Percentiles rank a stretch among this genome's conserved stretches.
Conservation (phyloP, 2,113 vertebrate genomes). For the Lutjanus erythropterus region DNA sequence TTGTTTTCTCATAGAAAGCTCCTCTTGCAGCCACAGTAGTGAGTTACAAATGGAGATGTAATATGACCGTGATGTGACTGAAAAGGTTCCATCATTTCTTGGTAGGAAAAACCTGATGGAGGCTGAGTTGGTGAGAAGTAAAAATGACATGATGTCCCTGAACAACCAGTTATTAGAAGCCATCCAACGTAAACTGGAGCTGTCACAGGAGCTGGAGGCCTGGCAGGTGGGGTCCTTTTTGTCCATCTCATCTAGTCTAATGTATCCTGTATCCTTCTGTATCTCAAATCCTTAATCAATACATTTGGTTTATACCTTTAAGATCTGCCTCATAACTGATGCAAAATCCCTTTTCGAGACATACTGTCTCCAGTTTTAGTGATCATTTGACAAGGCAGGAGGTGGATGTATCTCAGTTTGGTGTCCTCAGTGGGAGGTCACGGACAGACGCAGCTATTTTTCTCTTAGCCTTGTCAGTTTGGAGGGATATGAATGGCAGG, state of each 20-base stretch:
- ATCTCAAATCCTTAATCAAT: neutral
- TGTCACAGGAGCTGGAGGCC: slow-evolving; percentile 90
- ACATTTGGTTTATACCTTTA: neutral
- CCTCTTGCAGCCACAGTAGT: neutral
- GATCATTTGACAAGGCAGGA: neutral
- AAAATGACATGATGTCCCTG: slow-evolving; percentile 84
- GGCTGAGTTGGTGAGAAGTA: slow-evolving; percentile 85
- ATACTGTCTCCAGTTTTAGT: neutral
- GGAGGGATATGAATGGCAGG: slow-evolving; percentile 41
- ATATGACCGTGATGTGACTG: slow-evolving; percentile 16
- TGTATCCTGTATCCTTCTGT: neutral
- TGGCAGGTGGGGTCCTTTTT: slow-evolving; percentile 87
- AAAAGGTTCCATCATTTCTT: slow-evolving; percentile 17
- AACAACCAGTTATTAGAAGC: slow-evolving; percentile 91
- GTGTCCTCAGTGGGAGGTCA: slow-evolving; percentile 20
- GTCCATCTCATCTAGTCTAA: neutral
- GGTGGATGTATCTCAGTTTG: neutral
- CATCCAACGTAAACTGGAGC: slow-evolving; percentile 89
- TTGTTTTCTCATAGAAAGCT: neutral
- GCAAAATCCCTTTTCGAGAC: neutral
- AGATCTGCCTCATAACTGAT: neutral
- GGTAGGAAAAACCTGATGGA: slow-evolving; percentile 89
- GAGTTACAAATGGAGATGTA: too few species aligned
- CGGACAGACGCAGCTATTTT: neutral
- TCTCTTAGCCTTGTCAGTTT: slow-evolving; percentile 37